Conservation (phyloP, 2,113 vertebrate species). For the Nycticorax nycticorax region DNA sequence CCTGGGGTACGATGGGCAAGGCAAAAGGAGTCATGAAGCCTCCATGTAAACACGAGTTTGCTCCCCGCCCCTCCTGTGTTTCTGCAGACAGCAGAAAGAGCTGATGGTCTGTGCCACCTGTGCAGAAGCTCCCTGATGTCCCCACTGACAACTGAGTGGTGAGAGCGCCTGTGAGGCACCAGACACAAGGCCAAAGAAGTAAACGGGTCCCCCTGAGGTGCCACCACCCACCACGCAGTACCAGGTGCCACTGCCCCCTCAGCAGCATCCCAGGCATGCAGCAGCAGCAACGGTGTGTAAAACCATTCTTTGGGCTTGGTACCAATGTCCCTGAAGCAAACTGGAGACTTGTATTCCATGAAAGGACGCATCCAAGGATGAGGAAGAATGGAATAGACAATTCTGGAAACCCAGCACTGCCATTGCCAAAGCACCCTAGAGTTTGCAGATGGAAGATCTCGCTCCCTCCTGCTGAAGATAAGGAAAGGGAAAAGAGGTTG, state of each 20-base stretch:
- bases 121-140: not conserved
- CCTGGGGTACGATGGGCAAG: not conserved
- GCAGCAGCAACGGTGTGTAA: not conserved
- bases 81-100: not conserved
- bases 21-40: not conserved
- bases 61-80: not conserved
- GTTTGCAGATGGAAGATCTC: not conserved
- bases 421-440: not conserved
- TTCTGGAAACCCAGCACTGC: not conserved
- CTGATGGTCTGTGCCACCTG: not conserved
- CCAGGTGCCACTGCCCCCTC: not conserved
- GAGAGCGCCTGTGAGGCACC: not conserved
- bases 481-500: not conserved
- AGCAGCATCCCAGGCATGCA: not conserved
- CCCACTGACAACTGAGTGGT: not conserved
- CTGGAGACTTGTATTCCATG: not conserved
- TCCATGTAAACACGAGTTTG: not conserved
- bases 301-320: not conserved
- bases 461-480: rapidly evolving
- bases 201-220: rapidly evolving
- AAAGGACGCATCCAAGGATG: not conserved
- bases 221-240: rapidly evolving
- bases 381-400: not conserved
- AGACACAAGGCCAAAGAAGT: not conserved
- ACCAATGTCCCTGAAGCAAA: not conserved